A percentile compares a stretch with the other conserved stretches of the same genome.
These are phyloP conservation scores for Dolichoris vasculosae DNA, from an alignment of 1,140 invertebrate genomes.

Conservation along the genomic window DNA sequence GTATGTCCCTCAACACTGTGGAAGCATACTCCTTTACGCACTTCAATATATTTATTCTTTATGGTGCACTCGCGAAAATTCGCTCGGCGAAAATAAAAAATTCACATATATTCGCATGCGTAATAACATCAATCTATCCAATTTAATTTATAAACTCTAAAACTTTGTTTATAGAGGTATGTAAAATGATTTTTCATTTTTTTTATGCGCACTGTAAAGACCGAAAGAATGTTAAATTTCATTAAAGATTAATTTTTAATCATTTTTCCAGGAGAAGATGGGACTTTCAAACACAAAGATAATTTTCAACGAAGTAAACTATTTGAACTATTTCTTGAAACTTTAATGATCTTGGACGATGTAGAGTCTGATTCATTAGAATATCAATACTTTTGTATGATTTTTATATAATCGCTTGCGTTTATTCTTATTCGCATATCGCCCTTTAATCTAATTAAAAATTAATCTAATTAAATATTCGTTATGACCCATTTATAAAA, in stretches of 20 bases:
- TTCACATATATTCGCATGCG: background rate
- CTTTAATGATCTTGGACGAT: background rate
- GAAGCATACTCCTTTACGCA: too few species aligned
- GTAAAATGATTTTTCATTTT: conserved; percentile 30
- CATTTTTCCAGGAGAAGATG: background rate
- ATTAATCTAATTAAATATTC: too few species aligned
- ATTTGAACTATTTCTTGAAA: background rate
- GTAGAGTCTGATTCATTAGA: background rate
- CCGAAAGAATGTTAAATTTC: conserved; percentile 7
- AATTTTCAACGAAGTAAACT: background rate
- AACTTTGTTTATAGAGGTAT: conserved; percentile 47
- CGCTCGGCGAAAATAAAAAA: conserved; percentile 4
- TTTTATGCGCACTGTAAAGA: background rate
- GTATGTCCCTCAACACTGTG: background rate
- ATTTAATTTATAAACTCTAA: conserved; percentile 43
- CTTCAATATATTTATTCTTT: too few species aligned
- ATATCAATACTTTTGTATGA: background rate
- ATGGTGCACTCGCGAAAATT: background rate
- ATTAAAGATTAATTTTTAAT: conserved; percentile 7
- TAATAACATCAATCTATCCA: conserved; percentile 17
- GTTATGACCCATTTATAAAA: background rate
- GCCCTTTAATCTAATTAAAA: background rate
- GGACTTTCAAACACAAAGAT: background rate
- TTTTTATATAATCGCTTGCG: background rate
- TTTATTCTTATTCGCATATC: too few species aligned